phyloP scores from a whole-genome alignment of 2,888 invertebrate species.

The Saturnia pavonia region DNA sequence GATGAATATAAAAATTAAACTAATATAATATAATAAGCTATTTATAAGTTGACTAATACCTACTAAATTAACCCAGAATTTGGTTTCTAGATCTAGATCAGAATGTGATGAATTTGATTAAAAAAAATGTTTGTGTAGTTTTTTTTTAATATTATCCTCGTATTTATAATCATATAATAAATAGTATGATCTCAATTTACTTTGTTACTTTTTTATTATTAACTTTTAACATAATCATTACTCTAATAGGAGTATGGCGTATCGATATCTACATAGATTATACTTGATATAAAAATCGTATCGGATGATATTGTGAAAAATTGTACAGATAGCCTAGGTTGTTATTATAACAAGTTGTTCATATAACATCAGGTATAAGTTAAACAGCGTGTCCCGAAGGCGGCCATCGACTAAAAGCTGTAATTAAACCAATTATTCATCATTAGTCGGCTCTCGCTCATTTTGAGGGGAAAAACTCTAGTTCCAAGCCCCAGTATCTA shows the following conservation, averaged over 20 bases:
- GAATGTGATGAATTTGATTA: too few relatives aligned
- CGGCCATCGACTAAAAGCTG: slow-evolving; percentile 64
- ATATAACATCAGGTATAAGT: slow-evolving; percentile 13
- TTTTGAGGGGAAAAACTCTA: slow-evolving; percentile 59
- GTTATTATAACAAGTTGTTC: slow-evolving; percentile 3
- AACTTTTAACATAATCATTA: too few relatives aligned
- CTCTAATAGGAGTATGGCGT: too few relatives aligned
- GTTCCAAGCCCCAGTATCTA: slow-evolving; percentile 55
- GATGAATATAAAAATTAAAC: neutral
- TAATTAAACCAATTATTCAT: slow-evolving; percentile 78
- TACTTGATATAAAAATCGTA: neutral
- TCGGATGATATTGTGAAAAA: slow-evolving; percentile 5
- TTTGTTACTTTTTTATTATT: too few relatives aligned
- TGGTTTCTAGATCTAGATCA: too few relatives aligned
- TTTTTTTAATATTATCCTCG: too few relatives aligned
- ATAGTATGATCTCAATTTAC: too few relatives aligned
- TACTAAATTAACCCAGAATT: slow-evolving; percentile 1
- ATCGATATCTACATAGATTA: too few relatives aligned
- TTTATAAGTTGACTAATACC: neutral
- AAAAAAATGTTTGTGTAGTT: too few relatives aligned
- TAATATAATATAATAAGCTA: neutral
- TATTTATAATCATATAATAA: too few relatives aligned
- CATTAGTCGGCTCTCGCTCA: slow-evolving; percentile 66
- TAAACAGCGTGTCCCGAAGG: slow-evolving; percentile 43
- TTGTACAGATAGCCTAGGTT: neutral